Evolutionary conservation across 2,888 invertebrate genomes (phyloP).

Genomic region (Rhopalosiphum nymphaeae): DNA sequence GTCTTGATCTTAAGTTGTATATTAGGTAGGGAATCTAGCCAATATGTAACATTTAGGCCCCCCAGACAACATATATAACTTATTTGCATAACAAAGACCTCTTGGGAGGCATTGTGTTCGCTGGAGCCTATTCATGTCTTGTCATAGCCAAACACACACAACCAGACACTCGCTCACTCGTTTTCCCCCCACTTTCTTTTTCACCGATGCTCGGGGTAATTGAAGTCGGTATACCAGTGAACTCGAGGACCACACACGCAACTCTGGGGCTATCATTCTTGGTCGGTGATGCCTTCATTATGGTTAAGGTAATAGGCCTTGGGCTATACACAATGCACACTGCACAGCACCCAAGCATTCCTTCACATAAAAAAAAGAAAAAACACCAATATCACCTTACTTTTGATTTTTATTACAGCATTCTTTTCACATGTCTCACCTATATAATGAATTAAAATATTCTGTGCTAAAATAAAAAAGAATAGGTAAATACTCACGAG

Average conservation of each 20-base stretch:
- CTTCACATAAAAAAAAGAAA: constrained; percentile 59
- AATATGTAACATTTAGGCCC: constrained; percentile 61
- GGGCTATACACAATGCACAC: constrained; percentile 56
- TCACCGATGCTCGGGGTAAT: constrained; percentile 57
- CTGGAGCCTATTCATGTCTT: constrained; percentile 56
- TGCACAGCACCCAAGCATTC: constrained; percentile 52
- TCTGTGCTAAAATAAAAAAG: not conserved
- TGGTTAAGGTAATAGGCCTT: constrained; percentile 61
- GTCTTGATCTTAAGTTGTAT: not conserved
- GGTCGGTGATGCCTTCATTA: constrained; percentile 64
- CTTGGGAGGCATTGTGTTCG: constrained; percentile 64
- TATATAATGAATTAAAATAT: not conserved
- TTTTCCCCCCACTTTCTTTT: constrained; percentile 8
- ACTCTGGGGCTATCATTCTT: constrained; percentile 57
- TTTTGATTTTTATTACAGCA: constrained; percentile 57
- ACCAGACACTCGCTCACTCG: constrained; percentile 48
- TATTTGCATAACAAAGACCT: constrained; percentile 65
- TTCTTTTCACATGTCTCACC: not conserved
- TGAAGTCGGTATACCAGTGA: constrained; percentile 61
- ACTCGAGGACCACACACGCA: constrained; percentile 61
- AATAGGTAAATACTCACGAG: not conserved
- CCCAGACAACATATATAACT: constrained; percentile 54
- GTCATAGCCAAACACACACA: constrained; percentile 59
- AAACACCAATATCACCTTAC: constrained; percentile 35
- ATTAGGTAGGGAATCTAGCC: constrained; percentile 32